Evolutionary conservation across 2,888 invertebrate genomes (phyloP), one percentile per base, ranked within the genome.

Genomic region (Synanthedon tipuliformis): DNA sequence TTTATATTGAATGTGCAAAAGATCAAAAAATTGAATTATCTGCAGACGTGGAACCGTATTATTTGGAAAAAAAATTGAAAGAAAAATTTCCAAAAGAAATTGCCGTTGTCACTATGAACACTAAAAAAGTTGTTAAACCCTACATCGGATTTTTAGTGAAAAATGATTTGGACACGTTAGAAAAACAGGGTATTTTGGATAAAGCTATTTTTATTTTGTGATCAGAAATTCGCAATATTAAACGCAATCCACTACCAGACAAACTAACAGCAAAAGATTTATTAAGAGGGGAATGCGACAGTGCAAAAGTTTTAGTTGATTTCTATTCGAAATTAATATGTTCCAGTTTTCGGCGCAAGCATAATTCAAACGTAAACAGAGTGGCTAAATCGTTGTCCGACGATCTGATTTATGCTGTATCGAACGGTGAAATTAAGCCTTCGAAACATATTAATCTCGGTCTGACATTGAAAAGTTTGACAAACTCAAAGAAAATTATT

Each of bases 121-220:
- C 50, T 11, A 50, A 50, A 50, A 50, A 50, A 50, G 50, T 50
- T 50, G n/a, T 50, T 50, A 50, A 50, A 50, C 50, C 50, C n/a
- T 50, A 50, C 50, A 15, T 7, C 50, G 50, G 50, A 50, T 11
- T 50, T 50, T 15, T 50, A 8, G 50, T 50, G 1, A 50, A 50
- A 50, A 50, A 50, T 15, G 50, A 50, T 23, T 4, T 50, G 15
- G 50, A 50, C 16, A 16, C 3, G 16, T 16, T 48, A 11, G 48
- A 48, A 48, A 48, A 48, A 13, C 3, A 48, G 15, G 48, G 3
- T 15, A 48, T 48, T 48, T 15, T 48, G 48, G 48, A 48, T 48
- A 48, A 15, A 48, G 48, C 48, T 12, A 15, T 48, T 48, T 48
- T 48, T 3, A 48, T 48, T 48, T 48, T 48, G 48, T 4, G 48